phyloP scores from a whole-genome alignment of 1,140 invertebrate genomes.

The Achatina immaculata region DNA sequence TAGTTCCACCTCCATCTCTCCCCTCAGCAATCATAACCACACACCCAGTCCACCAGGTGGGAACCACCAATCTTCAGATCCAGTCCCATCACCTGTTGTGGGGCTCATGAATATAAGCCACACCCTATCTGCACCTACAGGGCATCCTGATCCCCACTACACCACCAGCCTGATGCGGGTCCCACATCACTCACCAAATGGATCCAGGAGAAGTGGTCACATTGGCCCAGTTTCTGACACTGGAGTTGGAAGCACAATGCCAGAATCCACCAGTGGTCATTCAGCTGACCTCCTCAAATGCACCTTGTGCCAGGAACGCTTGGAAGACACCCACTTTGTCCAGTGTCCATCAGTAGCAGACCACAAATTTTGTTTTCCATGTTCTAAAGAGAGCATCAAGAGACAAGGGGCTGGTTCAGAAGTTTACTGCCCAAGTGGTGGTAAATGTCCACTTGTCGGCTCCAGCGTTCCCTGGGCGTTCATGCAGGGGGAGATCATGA shows the following conservation, averaged over 20 bases:
- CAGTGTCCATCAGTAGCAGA: constrained; percentile 97
- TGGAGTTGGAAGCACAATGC: constrained; percentile 51
- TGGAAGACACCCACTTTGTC: constrained; percentile 99
- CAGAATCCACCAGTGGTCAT: constrained; percentile 53
- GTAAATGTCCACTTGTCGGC: constrained; percentile 88
- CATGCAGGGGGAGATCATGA: constrained; percentile 99
- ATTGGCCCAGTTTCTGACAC: constrained; percentile 66
- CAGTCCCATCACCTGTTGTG: constrained; percentile 82
- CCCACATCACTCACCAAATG: constrained; percentile 34
- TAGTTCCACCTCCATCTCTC: constrained; percentile 64
- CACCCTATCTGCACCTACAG: constrained; percentile 74
- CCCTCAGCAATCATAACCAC: constrained; percentile 59
- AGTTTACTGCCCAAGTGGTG: constrained; percentile 74
- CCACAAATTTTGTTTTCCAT: constrained; percentile 99
- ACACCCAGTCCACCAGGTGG: constrained; percentile 63
- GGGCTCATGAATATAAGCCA: constrained; percentile 86
- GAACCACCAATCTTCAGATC: constrained; percentile 43
- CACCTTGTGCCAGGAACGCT: constrained; percentile 95
- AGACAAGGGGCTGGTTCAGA: constrained; percentile 88
- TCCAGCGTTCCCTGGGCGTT: constrained; percentile 99
- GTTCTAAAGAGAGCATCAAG: constrained; percentile 97
- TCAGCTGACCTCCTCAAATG: constrained; percentile 78
- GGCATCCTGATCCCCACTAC: background rate
- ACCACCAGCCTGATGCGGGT: constrained; percentile 22
- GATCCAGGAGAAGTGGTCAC: background rate